phyloP scores from a whole-genome alignment of 1,140 invertebrate species.

The Magallana ariakensis region DNA sequence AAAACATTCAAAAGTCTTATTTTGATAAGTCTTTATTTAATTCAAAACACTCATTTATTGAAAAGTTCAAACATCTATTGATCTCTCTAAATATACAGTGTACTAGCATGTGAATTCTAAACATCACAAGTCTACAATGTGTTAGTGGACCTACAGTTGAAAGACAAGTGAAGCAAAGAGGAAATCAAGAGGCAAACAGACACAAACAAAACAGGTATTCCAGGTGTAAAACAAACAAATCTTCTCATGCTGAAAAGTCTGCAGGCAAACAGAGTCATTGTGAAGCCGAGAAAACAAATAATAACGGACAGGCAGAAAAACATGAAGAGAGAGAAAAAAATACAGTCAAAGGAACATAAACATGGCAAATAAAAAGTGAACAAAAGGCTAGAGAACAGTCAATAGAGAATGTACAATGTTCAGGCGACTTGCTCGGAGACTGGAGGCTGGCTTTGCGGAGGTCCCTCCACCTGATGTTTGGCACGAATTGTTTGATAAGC shows the following conservation, averaged over 20 bases:
- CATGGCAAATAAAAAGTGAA: background rate
- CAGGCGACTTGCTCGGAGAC: background rate
- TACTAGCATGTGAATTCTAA: background rate
- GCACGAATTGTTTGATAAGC: slow-evolving; percentile 15
- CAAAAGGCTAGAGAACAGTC: background rate
- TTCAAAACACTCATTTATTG: background rate
- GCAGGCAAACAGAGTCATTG: too few relatives aligned
- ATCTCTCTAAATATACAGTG: background rate
- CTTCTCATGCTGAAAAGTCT: too few relatives aligned
- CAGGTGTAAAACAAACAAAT: too few relatives aligned
- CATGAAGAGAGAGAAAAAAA: too few relatives aligned
- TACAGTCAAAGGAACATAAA: background rate
- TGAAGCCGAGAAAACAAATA: too few relatives aligned
- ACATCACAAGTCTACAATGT: background rate
- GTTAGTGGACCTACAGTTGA: background rate
- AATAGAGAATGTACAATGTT: background rate
- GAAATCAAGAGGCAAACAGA: background rate
- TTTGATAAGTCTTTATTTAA: background rate
- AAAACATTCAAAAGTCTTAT: background rate
- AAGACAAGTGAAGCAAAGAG: background rate
- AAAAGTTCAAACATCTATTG: background rate
- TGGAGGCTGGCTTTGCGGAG: background rate
- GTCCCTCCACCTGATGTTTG: background rate
- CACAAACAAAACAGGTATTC: too few relatives aligned
- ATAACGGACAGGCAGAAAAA: too few relatives aligned